Conservation (phyloP, 2,888 invertebrate species). For the Lithophane semibrunnea region DNA sequence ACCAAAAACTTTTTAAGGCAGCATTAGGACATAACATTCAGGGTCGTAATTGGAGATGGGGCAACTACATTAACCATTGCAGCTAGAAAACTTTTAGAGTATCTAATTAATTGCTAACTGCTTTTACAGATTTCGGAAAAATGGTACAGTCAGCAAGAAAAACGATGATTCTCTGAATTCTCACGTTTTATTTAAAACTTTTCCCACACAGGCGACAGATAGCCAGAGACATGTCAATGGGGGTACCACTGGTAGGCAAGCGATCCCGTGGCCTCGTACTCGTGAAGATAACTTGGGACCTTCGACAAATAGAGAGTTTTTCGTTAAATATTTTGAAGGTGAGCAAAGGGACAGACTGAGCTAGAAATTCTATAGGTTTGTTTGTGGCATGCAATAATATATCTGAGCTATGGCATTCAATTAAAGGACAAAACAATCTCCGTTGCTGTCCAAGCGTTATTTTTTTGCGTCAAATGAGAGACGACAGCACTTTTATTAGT, state of each 20-base stretch:
- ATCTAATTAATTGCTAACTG: neutral
- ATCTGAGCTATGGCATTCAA: neutral
- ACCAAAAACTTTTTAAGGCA: neutral
- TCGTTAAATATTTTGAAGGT: slow-evolving; percentile 19
- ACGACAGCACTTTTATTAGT: neutral
- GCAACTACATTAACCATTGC: too few relatives aligned
- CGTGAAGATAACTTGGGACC: slow-evolving; percentile 42
- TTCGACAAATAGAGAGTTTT: slow-evolving; percentile 35
- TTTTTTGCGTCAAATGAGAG: neutral
- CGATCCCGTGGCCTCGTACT: slow-evolving; percentile 39
- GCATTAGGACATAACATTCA: neutral
- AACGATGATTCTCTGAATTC: slow-evolving; percentile 20
- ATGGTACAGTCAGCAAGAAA: neutral
- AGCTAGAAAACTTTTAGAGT: neutral
- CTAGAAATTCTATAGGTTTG: neutral
- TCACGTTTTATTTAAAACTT: slow-evolving; percentile 25
- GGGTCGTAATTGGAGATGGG: neutral
- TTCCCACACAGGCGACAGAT: slow-evolving; percentile 37
- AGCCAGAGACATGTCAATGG: slow-evolving; percentile 38
- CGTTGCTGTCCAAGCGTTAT: neutral
- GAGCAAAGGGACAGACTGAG: neutral
- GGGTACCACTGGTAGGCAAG: slow-evolving; percentile 48
- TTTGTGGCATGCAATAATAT: neutral
- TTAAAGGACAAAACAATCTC: too few relatives aligned
- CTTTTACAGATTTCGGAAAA: neutral